Percentiles rank a stretch among this genome's conserved stretches.
Evolutionary conservation across 2,888 invertebrate species (phyloP).

Genomic region (Amblyteles armatorius): DNA sequence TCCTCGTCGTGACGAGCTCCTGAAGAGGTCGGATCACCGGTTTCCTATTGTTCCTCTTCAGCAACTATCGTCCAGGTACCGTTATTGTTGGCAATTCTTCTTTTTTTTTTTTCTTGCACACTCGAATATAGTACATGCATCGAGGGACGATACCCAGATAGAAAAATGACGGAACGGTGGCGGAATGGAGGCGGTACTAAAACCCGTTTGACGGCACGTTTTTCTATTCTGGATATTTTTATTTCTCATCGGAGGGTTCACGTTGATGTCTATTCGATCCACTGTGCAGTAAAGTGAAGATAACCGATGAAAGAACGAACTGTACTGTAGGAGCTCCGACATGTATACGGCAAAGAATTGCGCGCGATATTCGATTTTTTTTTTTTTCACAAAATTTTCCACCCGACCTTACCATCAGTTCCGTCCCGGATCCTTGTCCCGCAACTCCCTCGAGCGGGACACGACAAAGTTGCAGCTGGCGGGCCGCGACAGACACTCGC

Average conservation of each 20-base stretch:
- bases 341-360: too few species aligned
- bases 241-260: not conserved
- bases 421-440: too few species aligned
- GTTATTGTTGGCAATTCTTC: conserved; percentile 5
- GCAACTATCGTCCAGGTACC: conserved; percentile 21
- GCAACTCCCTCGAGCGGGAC: not conserved
- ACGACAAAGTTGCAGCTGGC: not conserved
- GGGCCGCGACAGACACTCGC: not conserved
- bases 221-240: too few species aligned
- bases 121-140: not conserved
- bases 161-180: too few species aligned
- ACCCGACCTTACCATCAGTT: not conserved
- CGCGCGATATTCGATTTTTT: not conserved
- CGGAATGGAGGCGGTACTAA: too few species aligned
- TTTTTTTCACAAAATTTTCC: not conserved
- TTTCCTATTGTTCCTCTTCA: conserved; percentile 22
- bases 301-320: not conserved
- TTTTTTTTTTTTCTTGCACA: not conserved
- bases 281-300: not conserved
- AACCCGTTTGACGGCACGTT: too few species aligned
- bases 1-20: conserved; percentile 2
- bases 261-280: not conserved
- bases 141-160: not conserved
- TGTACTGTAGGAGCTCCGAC: too few species aligned
- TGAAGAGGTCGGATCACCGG: conserved; percentile 3